These are phyloP conservation scores for Oopsacas minuta DNA, from an alignment of 37 sponge, comb jelly and placozoan genomes.

Conservation along the genomic window DNA sequence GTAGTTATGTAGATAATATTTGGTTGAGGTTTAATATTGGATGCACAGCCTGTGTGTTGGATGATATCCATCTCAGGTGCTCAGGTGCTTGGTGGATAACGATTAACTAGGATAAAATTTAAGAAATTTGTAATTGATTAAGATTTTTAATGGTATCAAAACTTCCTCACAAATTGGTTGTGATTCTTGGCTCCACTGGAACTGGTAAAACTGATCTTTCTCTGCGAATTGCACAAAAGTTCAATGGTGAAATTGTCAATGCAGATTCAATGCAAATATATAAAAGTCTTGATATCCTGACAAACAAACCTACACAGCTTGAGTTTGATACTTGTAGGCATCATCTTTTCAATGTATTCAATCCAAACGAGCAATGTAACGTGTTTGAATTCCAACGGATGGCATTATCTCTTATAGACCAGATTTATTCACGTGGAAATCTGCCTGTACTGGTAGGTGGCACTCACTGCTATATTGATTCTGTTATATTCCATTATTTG, in stretches of 20 bases:
- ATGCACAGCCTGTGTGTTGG: no score
- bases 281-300: background rate
- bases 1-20: no score
- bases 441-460: slow-evolving; percentile 94
- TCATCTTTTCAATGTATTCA: background rate
- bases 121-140: no score
- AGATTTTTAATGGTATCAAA: background rate
- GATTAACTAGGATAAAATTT: no score
- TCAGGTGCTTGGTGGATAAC: no score
- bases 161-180: slow-evolving; percentile 25
- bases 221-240: slow-evolving; percentile 43
- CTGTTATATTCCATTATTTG: slow-evolving; percentile 28
- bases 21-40: no score
- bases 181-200: slow-evolving; percentile 78
- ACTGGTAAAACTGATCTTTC: slow-evolving; percentile 91
- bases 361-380: background rate
- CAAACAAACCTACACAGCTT: background rate
- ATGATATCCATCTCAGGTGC: no score
- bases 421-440: slow-evolving; percentile 40
- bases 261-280: slow-evolving; percentile 62
- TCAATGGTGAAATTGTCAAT: slow-evolving; percentile 82
- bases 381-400: background rate
- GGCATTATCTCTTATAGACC: slow-evolving; percentile 26
- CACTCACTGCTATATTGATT: slow-evolving; percentile 70
- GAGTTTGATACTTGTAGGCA: background rate